Conservation (phyloP, 2,797 vertebrate genomes). For the Eidolon dupreanum region DNA sequence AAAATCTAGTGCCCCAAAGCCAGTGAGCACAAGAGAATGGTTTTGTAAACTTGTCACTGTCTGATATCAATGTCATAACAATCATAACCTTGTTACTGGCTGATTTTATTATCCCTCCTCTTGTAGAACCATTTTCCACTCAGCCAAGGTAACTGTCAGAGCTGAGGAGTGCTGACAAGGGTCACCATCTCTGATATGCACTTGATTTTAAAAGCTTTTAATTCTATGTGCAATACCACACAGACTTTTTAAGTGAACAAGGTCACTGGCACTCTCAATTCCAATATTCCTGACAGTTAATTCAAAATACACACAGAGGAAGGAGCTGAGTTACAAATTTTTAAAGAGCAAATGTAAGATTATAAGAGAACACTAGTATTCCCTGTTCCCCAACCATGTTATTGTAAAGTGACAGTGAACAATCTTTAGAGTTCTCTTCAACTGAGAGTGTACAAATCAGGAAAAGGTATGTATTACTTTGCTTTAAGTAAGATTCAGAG, state of each 20-base stretch:
- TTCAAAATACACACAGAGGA: not conserved
- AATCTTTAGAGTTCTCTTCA: not conserved
- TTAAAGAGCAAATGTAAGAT: not conserved
- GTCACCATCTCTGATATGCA: not conserved
- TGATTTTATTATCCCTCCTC: not conserved
- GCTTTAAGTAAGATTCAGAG: not conserved
- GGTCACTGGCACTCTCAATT: not conserved
- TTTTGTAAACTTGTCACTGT: not conserved
- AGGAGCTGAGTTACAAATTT: not conserved
- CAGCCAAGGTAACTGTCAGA: not conserved
- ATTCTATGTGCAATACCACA: not conserved
- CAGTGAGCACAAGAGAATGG: not conserved
- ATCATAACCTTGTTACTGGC: not conserved
- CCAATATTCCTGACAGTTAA: not conserved
- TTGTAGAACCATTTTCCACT: not conserved
- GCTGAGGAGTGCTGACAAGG: not conserved
- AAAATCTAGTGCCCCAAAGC: not conserved
- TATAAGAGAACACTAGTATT: not conserved
- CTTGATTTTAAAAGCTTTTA: constrained; percentile 56
- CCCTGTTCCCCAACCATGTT: not conserved
- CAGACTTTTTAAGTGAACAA: constrained; percentile 23
- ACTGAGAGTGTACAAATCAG: not conserved
- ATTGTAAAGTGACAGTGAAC: constrained; percentile 4
- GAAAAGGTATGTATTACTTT: not conserved
- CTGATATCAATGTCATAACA: not conserved